These are phyloP conservation scores for Hirundichthys speculiger DNA, from an alignment of 2,113 vertebrate genomes.

Conservation along the genomic window DNA sequence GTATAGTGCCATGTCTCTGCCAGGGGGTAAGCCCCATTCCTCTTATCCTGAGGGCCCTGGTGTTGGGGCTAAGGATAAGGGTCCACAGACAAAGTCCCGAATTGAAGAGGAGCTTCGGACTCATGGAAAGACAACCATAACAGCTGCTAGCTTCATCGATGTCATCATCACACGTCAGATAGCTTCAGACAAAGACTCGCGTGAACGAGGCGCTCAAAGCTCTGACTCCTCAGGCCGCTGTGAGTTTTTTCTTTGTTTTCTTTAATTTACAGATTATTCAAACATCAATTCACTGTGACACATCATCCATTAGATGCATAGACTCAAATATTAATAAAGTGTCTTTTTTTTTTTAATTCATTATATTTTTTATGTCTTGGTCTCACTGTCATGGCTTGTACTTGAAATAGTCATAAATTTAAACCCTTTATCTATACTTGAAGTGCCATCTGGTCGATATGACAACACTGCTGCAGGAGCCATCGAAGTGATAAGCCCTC, in stretches of 20 bases:
- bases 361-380: not conserved
- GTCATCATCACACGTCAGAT: slow-evolving; percentile 99
- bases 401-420: not conserved
- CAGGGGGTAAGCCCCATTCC: slow-evolving; percentile 86
- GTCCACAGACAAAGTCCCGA: slow-evolving; percentile 91
- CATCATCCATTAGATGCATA: not conserved
- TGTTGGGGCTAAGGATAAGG: slow-evolving; percentile 89
- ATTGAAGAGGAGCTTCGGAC: slow-evolving; percentile 98
- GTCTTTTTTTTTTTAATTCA: no score
- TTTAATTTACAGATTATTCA: no score
- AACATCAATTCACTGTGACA: no score
- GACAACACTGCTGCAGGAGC: slow-evolving; percentile 87
- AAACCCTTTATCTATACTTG: slow-evolving; percentile 30
- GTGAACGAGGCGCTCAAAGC: slow-evolving; percentile 94
- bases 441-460: slow-evolving; percentile 94
- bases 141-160: slow-evolving; percentile 98
- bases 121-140: slow-evolving; percentile 97
- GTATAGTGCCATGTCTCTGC: slow-evolving; percentile 71
- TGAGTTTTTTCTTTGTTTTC: slow-evolving; percentile 74
- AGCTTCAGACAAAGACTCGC: slow-evolving; percentile 94
- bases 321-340: not conserved
- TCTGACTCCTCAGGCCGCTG: slow-evolving; percentile 95
- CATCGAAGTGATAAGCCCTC: slow-evolving; percentile 97
- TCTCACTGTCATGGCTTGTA: not conserved
- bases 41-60: slow-evolving; percentile 85